Percentiles rank a stretch among this genome's conserved stretches.
Evolutionary conservation across 2,888 invertebrate genomes (phyloP).

Genomic region (Pelosia muscerda): DNA sequence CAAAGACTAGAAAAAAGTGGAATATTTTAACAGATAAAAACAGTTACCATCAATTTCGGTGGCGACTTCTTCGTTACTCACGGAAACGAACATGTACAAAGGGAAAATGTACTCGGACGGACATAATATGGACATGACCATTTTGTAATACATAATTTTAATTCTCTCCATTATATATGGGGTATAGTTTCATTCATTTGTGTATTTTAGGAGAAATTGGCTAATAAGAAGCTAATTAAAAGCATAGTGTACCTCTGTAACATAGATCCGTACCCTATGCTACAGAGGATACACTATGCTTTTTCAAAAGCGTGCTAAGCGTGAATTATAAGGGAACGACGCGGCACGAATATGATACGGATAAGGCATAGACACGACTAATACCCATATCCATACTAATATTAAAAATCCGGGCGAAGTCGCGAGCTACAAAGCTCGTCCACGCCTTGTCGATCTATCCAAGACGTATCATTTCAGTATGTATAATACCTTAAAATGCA

Average conservation of each 20-base stretch:
- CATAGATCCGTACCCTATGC: too few species aligned
- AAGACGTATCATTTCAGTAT: too few species aligned
- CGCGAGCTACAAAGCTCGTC: too few species aligned
- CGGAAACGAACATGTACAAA: slow-evolving; percentile 56
- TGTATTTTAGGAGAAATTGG: background rate
- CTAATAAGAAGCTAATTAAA: background rate
- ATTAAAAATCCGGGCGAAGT: too few species aligned
- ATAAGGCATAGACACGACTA: background rate
- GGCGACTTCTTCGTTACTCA: slow-evolving; percentile 58
- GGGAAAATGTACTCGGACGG: slow-evolving; percentile 37
- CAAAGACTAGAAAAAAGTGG: slow-evolving; percentile 33
- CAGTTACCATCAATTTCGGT: slow-evolving; percentile 59
- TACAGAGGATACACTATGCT: too few species aligned
- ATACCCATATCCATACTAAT: too few species aligned
- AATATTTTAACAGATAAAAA: slow-evolving; percentile 41
- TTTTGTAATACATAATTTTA: background rate
- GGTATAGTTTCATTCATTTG: background rate
- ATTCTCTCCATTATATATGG: background rate
- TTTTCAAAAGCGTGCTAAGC: background rate
- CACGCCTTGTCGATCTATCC: background rate
- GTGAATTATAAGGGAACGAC: background rate
- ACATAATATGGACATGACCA: background rate
- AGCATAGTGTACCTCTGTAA: too few species aligned
- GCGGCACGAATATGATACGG: background rate
- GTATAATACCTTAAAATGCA: too few species aligned